These are phyloP conservation scores for Perccottus glenii DNA, from an alignment of 2,113 vertebrate genomes.

Conservation along the genomic window DNA sequence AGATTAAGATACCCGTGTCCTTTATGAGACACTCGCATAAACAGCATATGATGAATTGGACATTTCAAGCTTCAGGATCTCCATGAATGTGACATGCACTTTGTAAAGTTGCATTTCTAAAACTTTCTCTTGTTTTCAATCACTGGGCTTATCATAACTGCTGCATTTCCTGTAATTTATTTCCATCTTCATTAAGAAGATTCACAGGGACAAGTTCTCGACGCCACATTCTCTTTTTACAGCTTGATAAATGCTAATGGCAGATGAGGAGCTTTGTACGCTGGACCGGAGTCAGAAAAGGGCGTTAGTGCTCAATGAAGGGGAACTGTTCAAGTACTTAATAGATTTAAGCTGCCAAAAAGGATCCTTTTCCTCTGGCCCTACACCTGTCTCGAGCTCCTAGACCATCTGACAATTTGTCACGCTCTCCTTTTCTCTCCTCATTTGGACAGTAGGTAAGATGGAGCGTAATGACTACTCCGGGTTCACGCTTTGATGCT, in stretches of 20 bases:
- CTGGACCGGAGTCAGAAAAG: conserved; percentile 18
- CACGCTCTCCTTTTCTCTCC: conserved; percentile 45
- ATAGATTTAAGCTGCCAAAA: conserved; percentile 67
- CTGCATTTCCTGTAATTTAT: conserved; percentile 50
- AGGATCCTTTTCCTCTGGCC: conserved; percentile 21
- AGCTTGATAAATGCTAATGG: conserved; percentile 67
- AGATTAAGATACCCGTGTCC: conserved; percentile 43
- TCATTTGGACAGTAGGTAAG: conserved; percentile 47
- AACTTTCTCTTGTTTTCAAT: too few relatives aligned
- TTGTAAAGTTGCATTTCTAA: too few relatives aligned
- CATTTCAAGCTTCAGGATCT: not conserved
- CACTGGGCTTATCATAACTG: conserved; percentile 38
- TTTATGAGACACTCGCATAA: conserved; percentile 44
- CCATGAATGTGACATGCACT: too few relatives aligned
- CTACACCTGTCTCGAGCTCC: conserved; percentile 57
- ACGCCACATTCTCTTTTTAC: conserved; percentile 50
- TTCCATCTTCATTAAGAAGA: conserved; percentile 41
- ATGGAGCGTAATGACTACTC: conserved; percentile 51
- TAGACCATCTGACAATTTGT: conserved; percentile 55
- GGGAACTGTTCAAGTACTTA: conserved; percentile 56
- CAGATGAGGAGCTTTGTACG: conserved; percentile 25
- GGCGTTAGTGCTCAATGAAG: conserved; percentile 51
- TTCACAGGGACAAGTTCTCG: conserved; percentile 37
- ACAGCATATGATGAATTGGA: conserved; percentile 7
- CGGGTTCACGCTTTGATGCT: conserved; percentile 30